Conservation (phyloP, 2,797 vertebrate genomes). For the Dryobates pubescens region DNA sequence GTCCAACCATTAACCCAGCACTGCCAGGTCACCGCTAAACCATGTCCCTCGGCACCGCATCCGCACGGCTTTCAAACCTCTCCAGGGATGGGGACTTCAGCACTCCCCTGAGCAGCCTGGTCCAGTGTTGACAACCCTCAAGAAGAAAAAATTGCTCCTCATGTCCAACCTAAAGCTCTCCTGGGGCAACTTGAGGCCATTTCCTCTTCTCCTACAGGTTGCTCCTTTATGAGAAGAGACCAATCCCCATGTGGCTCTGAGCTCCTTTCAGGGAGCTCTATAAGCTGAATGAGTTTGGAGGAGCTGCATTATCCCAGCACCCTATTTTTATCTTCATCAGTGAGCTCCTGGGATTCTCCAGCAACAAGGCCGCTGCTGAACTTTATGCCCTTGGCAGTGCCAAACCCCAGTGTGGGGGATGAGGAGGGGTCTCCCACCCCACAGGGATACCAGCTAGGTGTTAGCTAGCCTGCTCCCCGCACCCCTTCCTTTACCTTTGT, state of each 20-base stretch:
- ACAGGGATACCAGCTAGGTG: not conserved
- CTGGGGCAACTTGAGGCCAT: no score
- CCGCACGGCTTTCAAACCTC: not conserved
- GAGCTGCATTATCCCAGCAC: not conserved
- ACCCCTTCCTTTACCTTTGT: slow-evolving; percentile 84
- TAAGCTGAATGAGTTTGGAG: not conserved
- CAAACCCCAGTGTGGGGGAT: accelerated
- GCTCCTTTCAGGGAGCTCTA: not conserved
- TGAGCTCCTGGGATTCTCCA: not conserved
- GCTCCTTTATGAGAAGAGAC: not conserved
- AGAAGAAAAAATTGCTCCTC: no score
- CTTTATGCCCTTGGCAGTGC: not conserved
- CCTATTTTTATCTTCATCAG: not conserved
- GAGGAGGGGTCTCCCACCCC: not conserved
- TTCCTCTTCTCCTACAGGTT: not conserved
- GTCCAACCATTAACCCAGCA: not conserved
- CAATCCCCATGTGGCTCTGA: not conserved
- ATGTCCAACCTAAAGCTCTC: no score
- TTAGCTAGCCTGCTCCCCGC: not conserved
- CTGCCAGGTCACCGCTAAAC: not conserved
- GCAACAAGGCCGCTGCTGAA: accelerated
- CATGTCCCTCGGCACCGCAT: not conserved
- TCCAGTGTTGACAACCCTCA: no score
- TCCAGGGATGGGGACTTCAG: not conserved
- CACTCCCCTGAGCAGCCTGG: not conserved